Conservation (phyloP, 2,888 invertebrate genomes). For the Formica aserva region DNA sequence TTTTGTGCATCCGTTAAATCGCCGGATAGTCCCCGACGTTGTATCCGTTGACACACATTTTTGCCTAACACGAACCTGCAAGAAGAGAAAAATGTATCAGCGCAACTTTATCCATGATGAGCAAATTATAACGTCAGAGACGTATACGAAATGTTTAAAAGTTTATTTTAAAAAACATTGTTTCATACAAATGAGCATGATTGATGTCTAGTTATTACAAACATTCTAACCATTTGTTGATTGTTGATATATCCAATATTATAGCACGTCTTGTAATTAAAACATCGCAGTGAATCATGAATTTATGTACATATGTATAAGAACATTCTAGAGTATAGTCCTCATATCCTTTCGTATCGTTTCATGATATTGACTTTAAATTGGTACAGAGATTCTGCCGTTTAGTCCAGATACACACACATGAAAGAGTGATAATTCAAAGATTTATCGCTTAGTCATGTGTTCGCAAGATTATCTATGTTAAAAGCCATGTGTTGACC, state of each 20-base stretch:
- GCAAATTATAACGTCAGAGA: neutral
- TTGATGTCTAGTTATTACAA: neutral
- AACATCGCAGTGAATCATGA: neutral
- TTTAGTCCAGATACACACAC: slow-evolving; percentile 45
- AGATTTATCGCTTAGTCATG: slow-evolving; percentile 63
- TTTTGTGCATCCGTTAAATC: slow-evolving; percentile 38
- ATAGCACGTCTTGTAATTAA: neutral
- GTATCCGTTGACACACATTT: slow-evolving; percentile 31
- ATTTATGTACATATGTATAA: neutral
- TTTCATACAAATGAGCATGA: neutral
- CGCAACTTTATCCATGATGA: neutral
- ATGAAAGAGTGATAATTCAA: slow-evolving; percentile 39
- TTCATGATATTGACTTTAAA: slow-evolving; percentile 11
- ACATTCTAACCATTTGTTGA: neutral
- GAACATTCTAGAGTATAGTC: neutral
- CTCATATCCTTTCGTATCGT: neutral
- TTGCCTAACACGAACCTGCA: neutral
- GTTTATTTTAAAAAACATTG: neutral
- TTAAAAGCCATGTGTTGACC: slow-evolving; percentile 69
- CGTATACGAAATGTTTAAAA: neutral
- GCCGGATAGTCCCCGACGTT: neutral
- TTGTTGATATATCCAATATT: neutral
- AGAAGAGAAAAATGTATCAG: neutral
- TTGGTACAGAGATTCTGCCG: slow-evolving; percentile 41
- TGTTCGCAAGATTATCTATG: slow-evolving; percentile 60